phyloP scores from a whole-genome alignment of 2,113 vertebrate species.

The Menura novaehollandiae region DNA sequence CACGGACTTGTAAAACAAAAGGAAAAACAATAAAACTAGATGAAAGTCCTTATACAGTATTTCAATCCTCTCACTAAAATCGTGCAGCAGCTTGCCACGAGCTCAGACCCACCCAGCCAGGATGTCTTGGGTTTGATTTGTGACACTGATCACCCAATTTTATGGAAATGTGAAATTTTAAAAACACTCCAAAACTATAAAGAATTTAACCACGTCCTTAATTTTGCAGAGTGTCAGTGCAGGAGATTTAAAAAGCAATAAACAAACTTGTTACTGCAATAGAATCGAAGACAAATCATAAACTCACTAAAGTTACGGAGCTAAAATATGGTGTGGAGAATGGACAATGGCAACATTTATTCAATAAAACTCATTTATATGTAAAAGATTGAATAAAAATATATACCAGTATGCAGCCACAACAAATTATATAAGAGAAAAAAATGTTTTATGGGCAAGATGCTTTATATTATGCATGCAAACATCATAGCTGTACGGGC shows the following conservation, averaged over 20 bases:
- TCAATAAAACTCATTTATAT: constrained; percentile 66
- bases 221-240: constrained; percentile 44
- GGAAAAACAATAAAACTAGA: neutral
- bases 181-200: constrained; percentile 16
- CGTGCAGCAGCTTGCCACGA: neutral
- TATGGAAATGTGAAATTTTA: constrained; percentile 41
- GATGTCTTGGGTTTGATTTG: neutral
- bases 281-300: constrained; percentile 54
- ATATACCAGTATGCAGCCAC: neutral
- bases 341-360: constrained; percentile 55
- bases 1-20: neutral
- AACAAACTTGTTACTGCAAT: constrained; percentile 47
- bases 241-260: constrained; percentile 62
- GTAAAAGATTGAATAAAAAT: constrained; percentile 51
- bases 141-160: neutral
- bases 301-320: constrained; percentile 11
- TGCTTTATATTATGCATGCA: neutral
- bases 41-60: neutral
- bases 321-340: constrained; percentile 37
- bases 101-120: neutral
- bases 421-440: constrained; percentile 8
- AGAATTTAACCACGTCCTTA: constrained; percentile 44
- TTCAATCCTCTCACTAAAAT: neutral
- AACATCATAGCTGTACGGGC: neutral
- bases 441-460: neutral